Evolutionary conservation across 1,140 invertebrate genomes (phyloP).

Genomic region (Myzus persicae): DNA sequence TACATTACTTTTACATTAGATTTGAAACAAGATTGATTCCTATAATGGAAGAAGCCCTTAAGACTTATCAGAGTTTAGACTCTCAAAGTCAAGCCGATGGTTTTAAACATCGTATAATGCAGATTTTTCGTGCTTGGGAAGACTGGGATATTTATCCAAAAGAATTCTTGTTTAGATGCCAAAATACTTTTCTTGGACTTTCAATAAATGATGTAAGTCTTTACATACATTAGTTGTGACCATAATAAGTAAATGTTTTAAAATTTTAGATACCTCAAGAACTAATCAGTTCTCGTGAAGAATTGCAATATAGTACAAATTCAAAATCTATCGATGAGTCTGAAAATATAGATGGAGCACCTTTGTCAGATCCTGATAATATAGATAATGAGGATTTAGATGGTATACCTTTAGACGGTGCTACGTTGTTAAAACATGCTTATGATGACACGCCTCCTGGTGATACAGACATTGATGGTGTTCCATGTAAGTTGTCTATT

Average conservation of each 20-base stretch:
- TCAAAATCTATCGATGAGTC: slow-evolving; percentile 65
- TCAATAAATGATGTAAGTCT: slow-evolving; percentile 51
- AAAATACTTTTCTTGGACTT: slow-evolving; percentile 88
- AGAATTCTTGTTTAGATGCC: slow-evolving; percentile 89
- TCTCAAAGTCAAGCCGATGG: slow-evolving; percentile 94
- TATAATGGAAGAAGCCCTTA: slow-evolving; percentile 86
- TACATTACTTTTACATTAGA: slow-evolving; percentile 65
- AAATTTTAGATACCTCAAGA: slow-evolving; percentile 27
- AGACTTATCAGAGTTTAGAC: slow-evolving; percentile 80
- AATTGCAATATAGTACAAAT: slow-evolving; percentile 3
- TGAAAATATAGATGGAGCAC: slow-evolving; percentile 73
- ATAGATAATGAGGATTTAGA: slow-evolving; percentile 77
- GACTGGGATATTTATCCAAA: slow-evolving; percentile 97
- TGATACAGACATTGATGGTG: slow-evolving; percentile 77
- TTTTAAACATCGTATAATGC: slow-evolving; percentile 94
- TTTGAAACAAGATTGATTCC: slow-evolving; percentile 87
- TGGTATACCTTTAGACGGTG: slow-evolving; percentile 83
- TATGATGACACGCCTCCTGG: slow-evolving; percentile 65
- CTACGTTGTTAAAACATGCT: slow-evolving; percentile 77
- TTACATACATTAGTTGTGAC: neutral
- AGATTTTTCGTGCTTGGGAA: slow-evolving; percentile 95
- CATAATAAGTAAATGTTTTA: neutral
- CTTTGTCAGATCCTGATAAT: slow-evolving; percentile 70
- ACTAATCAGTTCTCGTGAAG: neutral
- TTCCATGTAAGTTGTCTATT: slow-evolving; percentile 70